Percentiles rank a stretch among this genome's conserved stretches.
Evolutionary conservation across 1,140 invertebrate genomes (phyloP).

Genomic region (Drosophila novamexicana): DNA sequence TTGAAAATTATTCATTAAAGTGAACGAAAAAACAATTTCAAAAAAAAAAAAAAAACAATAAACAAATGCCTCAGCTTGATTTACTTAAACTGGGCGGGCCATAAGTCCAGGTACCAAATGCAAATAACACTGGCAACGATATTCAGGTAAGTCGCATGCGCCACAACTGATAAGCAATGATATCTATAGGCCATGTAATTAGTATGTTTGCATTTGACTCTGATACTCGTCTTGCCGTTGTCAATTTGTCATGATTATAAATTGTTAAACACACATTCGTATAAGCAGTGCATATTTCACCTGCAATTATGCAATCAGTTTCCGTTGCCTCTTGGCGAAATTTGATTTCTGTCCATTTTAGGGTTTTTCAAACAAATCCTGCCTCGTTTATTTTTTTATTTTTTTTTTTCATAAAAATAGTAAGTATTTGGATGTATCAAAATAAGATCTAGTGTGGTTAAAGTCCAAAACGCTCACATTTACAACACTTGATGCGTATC

Average conservation of each 20-base stretch:
- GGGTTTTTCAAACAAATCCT: too few species aligned
- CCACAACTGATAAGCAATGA: conserved; percentile 28
- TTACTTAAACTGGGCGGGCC: conserved; percentile 20
- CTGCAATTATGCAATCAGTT: background rate
- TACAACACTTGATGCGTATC: background rate
- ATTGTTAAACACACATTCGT: background rate
- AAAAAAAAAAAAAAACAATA: conserved; percentile 51
- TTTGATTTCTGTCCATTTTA: too few species aligned
- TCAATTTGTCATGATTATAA: conserved; percentile 48
- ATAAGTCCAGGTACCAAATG: background rate
- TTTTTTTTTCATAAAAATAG: too few species aligned
- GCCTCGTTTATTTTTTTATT: too few species aligned
- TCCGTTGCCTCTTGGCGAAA: background rate
- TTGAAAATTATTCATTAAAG: conserved; percentile 80
- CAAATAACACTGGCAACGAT: background rate
- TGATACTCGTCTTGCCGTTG: conserved; percentile 24
- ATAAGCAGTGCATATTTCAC: background rate
- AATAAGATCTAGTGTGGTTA: too few species aligned
- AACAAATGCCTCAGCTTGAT: conserved; percentile 42
- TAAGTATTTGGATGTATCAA: too few species aligned
- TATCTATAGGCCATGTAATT: conserved; percentile 32
- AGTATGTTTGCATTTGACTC: conserved; percentile 34
- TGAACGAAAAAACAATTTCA: conserved; percentile 33
- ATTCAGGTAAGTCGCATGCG: conserved; percentile 14
- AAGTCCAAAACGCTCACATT: background rate